Conservation (phyloP, 1,140 invertebrate species). For the Ylistrum balloti region DNA sequence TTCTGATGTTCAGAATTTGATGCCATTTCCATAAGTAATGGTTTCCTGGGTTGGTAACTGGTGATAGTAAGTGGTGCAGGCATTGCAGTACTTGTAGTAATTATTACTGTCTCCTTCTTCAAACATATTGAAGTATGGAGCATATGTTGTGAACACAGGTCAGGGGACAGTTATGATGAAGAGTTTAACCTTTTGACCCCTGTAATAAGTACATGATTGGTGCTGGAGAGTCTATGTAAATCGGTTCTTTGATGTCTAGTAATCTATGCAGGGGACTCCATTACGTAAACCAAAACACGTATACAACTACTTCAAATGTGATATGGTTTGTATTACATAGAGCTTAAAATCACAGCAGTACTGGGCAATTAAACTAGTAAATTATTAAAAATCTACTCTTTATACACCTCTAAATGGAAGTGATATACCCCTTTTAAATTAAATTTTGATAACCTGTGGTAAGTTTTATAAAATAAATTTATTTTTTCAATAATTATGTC, state of each 20-base stretch:
- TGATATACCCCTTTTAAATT: not conserved
- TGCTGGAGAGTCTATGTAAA: not conserved
- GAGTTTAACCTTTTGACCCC: slow-evolving; percentile 31
- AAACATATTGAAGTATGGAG: not conserved
- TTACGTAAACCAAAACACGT: not conserved
- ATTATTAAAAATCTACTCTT: not conserved
- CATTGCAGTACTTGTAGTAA: not conserved
- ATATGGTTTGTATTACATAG: not conserved
- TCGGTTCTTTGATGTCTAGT: not conserved
- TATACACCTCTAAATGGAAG: not conserved
- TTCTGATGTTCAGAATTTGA: not conserved
- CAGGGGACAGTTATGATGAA: not conserved
- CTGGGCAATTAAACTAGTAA: not conserved
- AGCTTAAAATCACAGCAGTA: slow-evolving; percentile 19
- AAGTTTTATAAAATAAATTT: not conserved
- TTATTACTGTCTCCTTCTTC: not conserved
- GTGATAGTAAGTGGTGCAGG: not conserved
- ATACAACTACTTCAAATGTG: not conserved
- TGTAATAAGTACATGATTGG: not conserved
- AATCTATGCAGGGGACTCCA: not conserved
- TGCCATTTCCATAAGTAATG: not conserved
- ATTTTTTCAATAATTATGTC: not conserved
- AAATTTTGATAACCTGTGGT: not conserved
- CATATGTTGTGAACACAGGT: not conserved
- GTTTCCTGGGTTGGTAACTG: not conserved